These are phyloP conservation scores for Myiotriccus ornatus DNA, from an alignment of 2,797 vertebrate species.

Conservation along the genomic window DNA sequence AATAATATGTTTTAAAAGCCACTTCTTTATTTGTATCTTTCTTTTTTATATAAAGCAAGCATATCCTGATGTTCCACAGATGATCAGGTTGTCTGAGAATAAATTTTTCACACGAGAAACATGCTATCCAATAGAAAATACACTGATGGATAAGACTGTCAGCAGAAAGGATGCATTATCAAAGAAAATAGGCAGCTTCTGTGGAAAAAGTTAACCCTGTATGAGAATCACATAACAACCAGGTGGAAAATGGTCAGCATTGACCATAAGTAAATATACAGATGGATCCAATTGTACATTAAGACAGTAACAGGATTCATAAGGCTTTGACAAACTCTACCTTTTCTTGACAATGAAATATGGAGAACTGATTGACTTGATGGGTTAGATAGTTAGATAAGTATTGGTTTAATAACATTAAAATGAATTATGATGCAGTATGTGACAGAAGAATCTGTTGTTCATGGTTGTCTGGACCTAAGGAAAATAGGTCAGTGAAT, in stretches of 20 bases:
- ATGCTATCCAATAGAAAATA: background rate
- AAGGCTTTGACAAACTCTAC: background rate
- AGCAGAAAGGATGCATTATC: background rate
- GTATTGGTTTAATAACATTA: background rate
- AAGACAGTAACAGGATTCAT: background rate
- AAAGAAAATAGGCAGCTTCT: background rate
- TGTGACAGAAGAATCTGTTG: background rate
- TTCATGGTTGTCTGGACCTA: background rate
- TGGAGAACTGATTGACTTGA: background rate
- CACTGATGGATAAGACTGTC: background rate
- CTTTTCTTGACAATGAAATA: background rate
- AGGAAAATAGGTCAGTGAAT: background rate
- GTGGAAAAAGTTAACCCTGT: background rate
- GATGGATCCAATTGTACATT: background rate
- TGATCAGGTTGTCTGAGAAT: background rate
- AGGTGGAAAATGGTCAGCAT: background rate
- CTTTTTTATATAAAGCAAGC: background rate
- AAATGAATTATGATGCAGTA: background rate
- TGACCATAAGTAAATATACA: background rate
- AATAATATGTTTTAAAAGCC: background rate
- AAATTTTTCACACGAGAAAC: background rate
- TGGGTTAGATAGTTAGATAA: background rate
- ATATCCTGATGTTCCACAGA: background rate
- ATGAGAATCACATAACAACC: background rate
- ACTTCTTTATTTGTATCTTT: background rate